phyloP scores from a whole-genome alignment of 2,797 vertebrate species.

The Lepilemur ruficaudatus region DNA sequence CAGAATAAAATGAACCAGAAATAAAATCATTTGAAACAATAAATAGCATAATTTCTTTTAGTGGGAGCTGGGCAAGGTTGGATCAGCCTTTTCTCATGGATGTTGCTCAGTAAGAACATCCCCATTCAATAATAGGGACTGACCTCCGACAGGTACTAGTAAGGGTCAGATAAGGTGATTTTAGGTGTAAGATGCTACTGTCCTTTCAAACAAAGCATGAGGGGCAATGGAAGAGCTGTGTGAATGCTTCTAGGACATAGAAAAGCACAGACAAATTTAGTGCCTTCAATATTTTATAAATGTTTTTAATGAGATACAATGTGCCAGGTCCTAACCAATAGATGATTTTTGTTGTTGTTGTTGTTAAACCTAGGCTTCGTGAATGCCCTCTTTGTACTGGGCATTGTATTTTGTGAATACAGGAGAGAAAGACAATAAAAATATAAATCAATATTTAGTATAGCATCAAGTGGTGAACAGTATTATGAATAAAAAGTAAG shows the following conservation, averaged over 20 bases:
- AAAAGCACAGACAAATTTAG: neutral
- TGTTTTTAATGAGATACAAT: neutral
- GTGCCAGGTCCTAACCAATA: neutral
- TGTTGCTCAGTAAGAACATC: neutral
- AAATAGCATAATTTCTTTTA: conserved; percentile 10
- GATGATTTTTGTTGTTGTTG: neutral
- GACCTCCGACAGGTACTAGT: neutral
- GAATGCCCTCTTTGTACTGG: neutral
- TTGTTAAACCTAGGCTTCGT: neutral
- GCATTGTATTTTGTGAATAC: neutral
- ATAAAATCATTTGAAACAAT: conserved; percentile 45
- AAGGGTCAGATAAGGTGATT: neutral
- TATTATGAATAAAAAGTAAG: neutral
- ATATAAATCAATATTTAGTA: neutral
- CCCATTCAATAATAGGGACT: neutral
- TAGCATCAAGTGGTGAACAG: neutral
- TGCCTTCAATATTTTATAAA: neutral
- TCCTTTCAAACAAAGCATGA: neutral
- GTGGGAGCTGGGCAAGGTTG: neutral
- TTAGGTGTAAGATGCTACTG: neutral
- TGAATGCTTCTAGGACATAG: neutral
- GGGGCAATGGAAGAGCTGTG: neutral
- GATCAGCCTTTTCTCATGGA: neutral
- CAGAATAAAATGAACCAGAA: neutral
- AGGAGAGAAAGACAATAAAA: neutral